Evolutionary conservation across 2,797 vertebrate genomes (phyloP), one percentile per base, ranked within the genome.

Genomic region (Hemitrygon akajei): DNA sequence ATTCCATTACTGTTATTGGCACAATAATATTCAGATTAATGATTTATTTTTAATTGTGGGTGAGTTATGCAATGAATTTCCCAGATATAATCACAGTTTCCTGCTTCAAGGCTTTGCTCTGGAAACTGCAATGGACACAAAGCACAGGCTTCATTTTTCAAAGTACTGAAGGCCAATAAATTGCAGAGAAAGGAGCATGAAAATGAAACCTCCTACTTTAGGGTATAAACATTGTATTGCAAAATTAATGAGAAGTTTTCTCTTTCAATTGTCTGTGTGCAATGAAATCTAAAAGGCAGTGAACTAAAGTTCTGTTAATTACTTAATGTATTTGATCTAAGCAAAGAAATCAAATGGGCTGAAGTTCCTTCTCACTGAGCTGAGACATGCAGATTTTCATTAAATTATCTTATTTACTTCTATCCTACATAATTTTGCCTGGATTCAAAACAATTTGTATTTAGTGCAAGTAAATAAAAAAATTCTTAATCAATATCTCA

Each of bases 21-120:
- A 87, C 30, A 87, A 87, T 66, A 63, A 63, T 87, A 87, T 34
- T 63, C n/a, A 63, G 84, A 34, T 63, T 27, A 87, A 87, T 87
- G 84, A 87, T 87, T 63, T 34, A 63, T 63, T 82, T 82, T 56
- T 82, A 22, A 84, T 84, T 47, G 27, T 47, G 56, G 10, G 47
- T 84, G 4, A 1, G 22, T 3, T 9, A 58, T 47, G 76, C 76
- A n/a, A n/a, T 12, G 14, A 77, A 10, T n/a, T 84, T 84, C 25
- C 22, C 22, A 58, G 47, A 58, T 56, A 40, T 40, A 27, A 82
- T 82, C 47, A 22, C 56, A 20, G 56, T 56, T 30, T 40, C 11
- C 3, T 27, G 47, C 9, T 84, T 84, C 22, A 84, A 12, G 47
- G 22, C 81, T 84, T 84, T 56, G 56, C 25, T 84, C 2, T 56